These are phyloP conservation scores for Eristalis intricaria DNA, from an alignment of 2,888 invertebrate genomes.

Conservation along the genomic window DNA sequence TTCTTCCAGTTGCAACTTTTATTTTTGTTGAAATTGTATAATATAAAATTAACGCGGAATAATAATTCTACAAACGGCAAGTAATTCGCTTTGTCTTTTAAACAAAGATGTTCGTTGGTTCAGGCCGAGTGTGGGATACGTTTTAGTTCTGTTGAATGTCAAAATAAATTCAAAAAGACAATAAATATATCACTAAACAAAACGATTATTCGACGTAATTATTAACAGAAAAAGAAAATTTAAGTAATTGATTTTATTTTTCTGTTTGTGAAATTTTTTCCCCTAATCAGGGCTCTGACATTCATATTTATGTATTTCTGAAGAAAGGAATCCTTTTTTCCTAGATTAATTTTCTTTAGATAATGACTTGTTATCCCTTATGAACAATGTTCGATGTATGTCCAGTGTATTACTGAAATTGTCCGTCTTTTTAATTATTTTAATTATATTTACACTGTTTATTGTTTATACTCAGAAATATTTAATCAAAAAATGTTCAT, in stretches of 20 bases:
- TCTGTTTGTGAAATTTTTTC: too few species aligned
- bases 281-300: too few species aligned
- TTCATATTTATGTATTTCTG: too few species aligned
- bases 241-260: not conserved
- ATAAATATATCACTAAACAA: not conserved
- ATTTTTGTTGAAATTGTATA: constrained; percentile 4
- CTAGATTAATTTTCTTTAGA: too few species aligned
- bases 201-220: not conserved
- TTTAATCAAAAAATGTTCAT: too few species aligned
- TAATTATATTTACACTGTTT: not conserved
- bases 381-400: not conserved
- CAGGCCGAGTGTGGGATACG: constrained; percentile 24
- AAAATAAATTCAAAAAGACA: not conserved
- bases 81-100: constrained; percentile 35
- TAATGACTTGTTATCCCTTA: not conserved
- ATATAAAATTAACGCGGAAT: constrained; percentile 39
- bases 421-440: not conserved
- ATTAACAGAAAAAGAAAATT: not conserved
- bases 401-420: not conserved
- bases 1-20: constrained; percentile 36
- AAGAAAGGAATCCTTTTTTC: too few species aligned
- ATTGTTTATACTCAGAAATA: too few species aligned
- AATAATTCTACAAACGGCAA: constrained; percentile 41
- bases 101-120: constrained; percentile 56
- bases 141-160: constrained; percentile 54